A percentile compares a stretch with the other conserved stretches of the same genome.
Evolutionary conservation across 30 jellyfish, hydroid and myxozoan species (phyloP).

Genomic region (Haliclystus octoradiatus): DNA sequence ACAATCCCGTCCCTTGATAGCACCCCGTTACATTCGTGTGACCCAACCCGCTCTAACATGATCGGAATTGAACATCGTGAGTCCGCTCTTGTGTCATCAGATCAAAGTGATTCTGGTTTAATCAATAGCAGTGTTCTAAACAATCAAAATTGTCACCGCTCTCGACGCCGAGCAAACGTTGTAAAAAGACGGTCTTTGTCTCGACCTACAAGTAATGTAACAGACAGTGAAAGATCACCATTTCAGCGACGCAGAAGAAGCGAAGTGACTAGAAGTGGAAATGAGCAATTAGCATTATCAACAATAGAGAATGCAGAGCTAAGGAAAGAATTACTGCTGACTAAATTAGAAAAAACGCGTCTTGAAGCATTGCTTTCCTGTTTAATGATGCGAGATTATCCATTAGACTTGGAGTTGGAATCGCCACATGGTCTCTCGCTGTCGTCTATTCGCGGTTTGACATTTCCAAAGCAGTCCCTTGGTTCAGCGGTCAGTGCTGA

Average conservation of each 20-base stretch:
- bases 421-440: conserved; percentile 40
- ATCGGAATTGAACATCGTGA: not conserved
- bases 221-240: conserved; percentile 10
- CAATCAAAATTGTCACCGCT: not conserved
- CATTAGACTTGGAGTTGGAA: conserved; percentile 49
- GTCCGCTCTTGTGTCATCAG: not conserved
- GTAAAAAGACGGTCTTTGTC: not conserved
- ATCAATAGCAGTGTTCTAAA: not conserved
- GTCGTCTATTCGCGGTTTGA: conserved; percentile 32
- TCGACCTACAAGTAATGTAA: not conserved
- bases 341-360: conserved; percentile 84
- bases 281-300: conserved; percentile 51
- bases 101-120: not conserved
- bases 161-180: not conserved
- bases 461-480: conserved; percentile 56
- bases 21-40: not conserved
- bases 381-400: conserved; percentile 59
- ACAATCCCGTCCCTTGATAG: not conserved
- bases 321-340: conserved; percentile 68
- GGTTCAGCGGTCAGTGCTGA: conserved; percentile 60
- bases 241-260: not conserved
- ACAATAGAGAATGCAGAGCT: conserved; percentile 86
- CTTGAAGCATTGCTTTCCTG: conserved; percentile 95
- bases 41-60: not conserved
- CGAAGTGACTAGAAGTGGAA: no score